These are phyloP conservation scores for Typhlomys cinereus DNA, from an alignment of 2,113 vertebrate genomes.

Conservation along the genomic window DNA sequence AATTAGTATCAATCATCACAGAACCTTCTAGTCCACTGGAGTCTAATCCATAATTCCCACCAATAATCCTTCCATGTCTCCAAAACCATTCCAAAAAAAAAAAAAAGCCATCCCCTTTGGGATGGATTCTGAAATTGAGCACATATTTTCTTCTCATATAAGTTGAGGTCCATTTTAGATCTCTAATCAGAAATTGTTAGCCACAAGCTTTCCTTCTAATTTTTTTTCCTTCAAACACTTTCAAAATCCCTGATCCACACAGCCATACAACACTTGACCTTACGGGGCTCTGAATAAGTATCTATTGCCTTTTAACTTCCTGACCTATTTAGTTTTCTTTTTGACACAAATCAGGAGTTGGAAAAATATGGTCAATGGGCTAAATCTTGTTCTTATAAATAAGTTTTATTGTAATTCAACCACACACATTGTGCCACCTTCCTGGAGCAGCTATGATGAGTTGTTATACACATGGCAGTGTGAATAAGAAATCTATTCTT, in stretches of 20 bases:
- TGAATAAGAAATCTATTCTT: not conserved
- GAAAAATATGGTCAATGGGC: not conserved
- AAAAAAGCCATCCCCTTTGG: not conserved
- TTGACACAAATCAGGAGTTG: constrained; percentile 4
- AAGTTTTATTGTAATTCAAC: constrained; percentile 28
- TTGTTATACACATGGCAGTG: not conserved
- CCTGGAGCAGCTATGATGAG: not conserved
- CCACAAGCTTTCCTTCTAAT: not conserved
- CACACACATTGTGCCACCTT: not conserved
- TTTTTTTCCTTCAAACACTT: constrained; percentile 24
- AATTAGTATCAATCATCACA: not conserved
- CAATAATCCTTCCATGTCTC: not conserved
- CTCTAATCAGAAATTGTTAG: not conserved
- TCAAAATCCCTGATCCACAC: not conserved
- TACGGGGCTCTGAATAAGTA: not conserved
- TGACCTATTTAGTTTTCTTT: constrained; percentile 11
- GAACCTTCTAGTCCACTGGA: not conserved
- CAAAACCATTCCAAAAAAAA: constrained; percentile 16
- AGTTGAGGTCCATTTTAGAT: not conserved
- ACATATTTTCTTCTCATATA: constrained; percentile 3
- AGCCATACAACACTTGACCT: not conserved
- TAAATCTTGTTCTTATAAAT: not conserved
- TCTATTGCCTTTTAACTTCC: constrained; percentile 1
- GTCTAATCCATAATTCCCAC: not conserved
- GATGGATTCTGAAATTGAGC: not conserved